phyloP scores from a whole-genome alignment of 1,140 invertebrate species.

The Drosophila nigrodunni region DNA sequence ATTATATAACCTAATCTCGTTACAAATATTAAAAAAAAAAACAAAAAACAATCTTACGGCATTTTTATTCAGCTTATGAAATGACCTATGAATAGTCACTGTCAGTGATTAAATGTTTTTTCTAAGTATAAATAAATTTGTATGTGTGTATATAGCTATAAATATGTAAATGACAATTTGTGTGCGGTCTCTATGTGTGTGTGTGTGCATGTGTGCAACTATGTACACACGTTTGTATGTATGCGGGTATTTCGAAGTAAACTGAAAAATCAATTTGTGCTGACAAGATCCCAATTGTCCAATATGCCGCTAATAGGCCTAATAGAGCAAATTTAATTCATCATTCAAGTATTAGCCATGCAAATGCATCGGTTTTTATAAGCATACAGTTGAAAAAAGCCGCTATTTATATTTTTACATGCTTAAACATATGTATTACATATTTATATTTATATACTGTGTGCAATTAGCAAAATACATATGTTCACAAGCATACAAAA shows the following conservation, averaged over 20 bases:
- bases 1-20: slow-evolving; percentile 58
- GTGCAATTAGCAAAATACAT: slow-evolving; percentile 12
- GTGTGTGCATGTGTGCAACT: slow-evolving; percentile 3
- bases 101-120: not conserved
- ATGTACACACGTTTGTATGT: not conserved
- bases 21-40: slow-evolving; percentile 41
- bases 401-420: slow-evolving; percentile 13
- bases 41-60: slow-evolving; percentile 26
- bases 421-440: not conserved
- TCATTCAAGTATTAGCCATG: not conserved
- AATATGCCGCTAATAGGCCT: not conserved
- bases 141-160: slow-evolving; percentile 1
- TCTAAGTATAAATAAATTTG: slow-evolving; percentile 4
- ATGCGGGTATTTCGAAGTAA: too few species aligned
- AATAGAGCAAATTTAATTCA: not conserved
- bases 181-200: not conserved
- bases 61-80: slow-evolving; percentile 34
- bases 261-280: slow-evolving; percentile 17
- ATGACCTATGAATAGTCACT: not conserved
- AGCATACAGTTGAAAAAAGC: not conserved
- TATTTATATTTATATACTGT: not conserved
- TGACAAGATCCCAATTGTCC: not conserved
- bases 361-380: not conserved
- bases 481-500: not conserved
- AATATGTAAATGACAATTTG: not conserved